phyloP scores from a whole-genome alignment of 2,113 vertebrate genomes.

The Oncorhynchus tshawytscha region DNA sequence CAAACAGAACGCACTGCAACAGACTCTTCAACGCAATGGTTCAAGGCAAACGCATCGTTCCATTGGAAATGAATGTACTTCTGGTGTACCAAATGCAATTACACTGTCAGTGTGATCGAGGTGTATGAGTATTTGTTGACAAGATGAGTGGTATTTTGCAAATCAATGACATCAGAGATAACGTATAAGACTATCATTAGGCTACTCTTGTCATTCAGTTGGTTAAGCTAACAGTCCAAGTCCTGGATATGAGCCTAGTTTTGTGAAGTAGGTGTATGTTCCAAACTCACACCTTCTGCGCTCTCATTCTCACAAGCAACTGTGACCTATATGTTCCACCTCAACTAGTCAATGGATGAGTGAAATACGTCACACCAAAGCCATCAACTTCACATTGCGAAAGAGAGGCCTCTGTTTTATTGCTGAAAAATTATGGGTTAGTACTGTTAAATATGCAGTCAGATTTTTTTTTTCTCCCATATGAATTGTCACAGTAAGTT shows the following conservation, averaged over 20 bases:
- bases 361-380: slow-evolving; percentile 18
- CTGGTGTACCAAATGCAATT: too few species aligned
- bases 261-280: neutral
- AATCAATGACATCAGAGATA: neutral
- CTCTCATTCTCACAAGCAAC: slow-evolving; percentile 9
- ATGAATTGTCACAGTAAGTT: too few species aligned
- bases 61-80: too few species aligned
- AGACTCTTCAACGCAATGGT: too few species aligned
- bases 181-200: neutral
- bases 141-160: neutral
- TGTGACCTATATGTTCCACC: slow-evolving; percentile 22
- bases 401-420: neutral
- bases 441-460: neutral
- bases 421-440: neutral
- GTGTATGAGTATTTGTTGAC: neutral
- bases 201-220: neutral
- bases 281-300: neutral
- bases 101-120: too few species aligned
- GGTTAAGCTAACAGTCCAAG: neutral
- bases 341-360: slow-evolving; percentile 8
- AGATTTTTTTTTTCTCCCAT: neutral
- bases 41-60: too few species aligned
- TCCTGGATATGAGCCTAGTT: neutral
- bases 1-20: too few species aligned
- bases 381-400: slow-evolving; percentile 1